Base-by-base conservation (phyloP, 2,888 invertebrate species). In the Cosmorhoe ocellata region DNA sequence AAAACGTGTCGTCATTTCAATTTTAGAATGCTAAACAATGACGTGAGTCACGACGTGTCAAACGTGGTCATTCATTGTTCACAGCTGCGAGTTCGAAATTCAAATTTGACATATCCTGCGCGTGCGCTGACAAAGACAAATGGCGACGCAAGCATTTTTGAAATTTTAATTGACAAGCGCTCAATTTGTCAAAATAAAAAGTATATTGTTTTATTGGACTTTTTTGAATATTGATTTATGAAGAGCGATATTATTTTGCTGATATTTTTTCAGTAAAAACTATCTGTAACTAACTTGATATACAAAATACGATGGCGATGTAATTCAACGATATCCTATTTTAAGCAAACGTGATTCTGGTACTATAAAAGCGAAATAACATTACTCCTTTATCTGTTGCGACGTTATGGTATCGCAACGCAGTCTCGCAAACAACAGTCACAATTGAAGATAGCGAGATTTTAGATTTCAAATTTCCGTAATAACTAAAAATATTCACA, bases 91-190 rank as follows among this genome's bases (percentile, higher is more conserved):
- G 50, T 74, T 76, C 74, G 66, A 79, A 77, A 74, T 76, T 79
- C 69, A 77, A 79, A 79, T 79, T 66, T 74, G 70, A 77, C 66
- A 56, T 73, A 69, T 72, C 69, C 69, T 73, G 68, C 66, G 69
- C 64, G 44, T 43, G 55, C 64, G 64, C 63, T 47, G 69, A 67
- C 74, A 65, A 49, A 71, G 76, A 79, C 73, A 70, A 70, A 79
- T 77, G 60, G 59, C 51, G 37, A 48, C 44, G 57, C 59, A 58
- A 66, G 66, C 48, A 67, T 62, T 32, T 61, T 61, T 59, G 18
- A 56, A 45, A 49, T 63, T 59, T 43, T 55, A 63, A 66, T 64
- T 67, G 71, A 67, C 71, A 72, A 66, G 56, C 60, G 60, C 61
- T n/a, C 7, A 9, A 44, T 18, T 37, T 6, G 9, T 41, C 12